A percentile compares a stretch with the other conserved stretches of the same genome.
Evolutionary conservation across 1,140 invertebrate species (phyloP).

Genomic region (Homarus americanus): DNA sequence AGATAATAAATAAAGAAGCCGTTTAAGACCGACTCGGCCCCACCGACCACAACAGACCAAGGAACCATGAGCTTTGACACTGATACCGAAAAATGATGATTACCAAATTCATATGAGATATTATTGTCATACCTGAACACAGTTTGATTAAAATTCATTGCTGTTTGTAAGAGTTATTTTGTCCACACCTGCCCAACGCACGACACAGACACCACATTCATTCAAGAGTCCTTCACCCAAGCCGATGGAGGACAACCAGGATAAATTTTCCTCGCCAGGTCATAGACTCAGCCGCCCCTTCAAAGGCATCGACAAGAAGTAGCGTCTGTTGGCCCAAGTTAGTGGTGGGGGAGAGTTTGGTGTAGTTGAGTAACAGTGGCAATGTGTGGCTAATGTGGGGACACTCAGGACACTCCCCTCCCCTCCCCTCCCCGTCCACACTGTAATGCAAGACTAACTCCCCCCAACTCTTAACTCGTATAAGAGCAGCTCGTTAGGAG

Average conservation of each 20-base stretch:
- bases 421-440: no score
- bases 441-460: neutral
- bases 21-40: no score
- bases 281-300: neutral
- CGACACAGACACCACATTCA: neutral
- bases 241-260: neutral
- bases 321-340: neutral
- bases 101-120: no score
- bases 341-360: neutral
- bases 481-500: neutral
- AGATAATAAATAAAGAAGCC: no score
- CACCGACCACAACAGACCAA: no score
- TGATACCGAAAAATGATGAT: no score
- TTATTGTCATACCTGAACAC: no score
- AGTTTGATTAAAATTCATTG: no score
- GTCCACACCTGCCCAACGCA: neutral
- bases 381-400: neutral
- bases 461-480: neutral
- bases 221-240: neutral
- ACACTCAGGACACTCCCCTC: neutral
- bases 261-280: neutral
- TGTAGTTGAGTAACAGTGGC: neutral
- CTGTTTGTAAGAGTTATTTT: neutral
- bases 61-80: no score
- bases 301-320: neutral